Evolutionary conservation across 1,140 invertebrate species (phyloP).

Genomic region (Cyrtorhinus lividipennis): DNA sequence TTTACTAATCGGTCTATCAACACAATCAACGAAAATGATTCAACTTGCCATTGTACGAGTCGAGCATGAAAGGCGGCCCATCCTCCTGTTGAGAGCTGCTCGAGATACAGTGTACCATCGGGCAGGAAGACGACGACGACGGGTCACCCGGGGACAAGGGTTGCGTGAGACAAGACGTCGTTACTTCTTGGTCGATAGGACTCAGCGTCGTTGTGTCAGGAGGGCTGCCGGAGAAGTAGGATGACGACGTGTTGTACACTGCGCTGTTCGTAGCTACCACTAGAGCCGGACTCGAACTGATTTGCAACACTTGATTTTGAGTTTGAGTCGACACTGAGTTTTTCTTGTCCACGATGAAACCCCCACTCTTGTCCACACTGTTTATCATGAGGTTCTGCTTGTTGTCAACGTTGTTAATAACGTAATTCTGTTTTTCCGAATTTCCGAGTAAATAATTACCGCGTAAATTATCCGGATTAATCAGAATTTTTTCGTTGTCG

Average conservation of each 20-base stretch:
- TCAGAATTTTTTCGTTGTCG: constrained; percentile 21
- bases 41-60: constrained; percentile 13
- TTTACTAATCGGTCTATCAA: no score
- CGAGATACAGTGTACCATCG: constrained; percentile 69
- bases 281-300: constrained; percentile 26
- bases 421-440: constrained; percentile 12
- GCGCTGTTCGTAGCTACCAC: constrained; percentile 39
- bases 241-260: constrained; percentile 34
- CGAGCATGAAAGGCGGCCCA: background rate
- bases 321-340: constrained; percentile 61
- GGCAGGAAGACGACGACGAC: constrained; percentile 18
- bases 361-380: constrained; percentile 16
- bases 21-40: background rate
- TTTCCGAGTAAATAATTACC: constrained; percentile 15
- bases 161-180: constrained; percentile 23
- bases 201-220: constrained; percentile 70
- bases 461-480: constrained; percentile 14
- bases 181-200: constrained; percentile 37
- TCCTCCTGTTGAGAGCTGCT: constrained; percentile 39
- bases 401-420: constrained; percentile 12
- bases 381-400: constrained; percentile 20
- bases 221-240: constrained; percentile 35
- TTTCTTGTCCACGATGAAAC: constrained; percentile 11
- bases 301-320: constrained; percentile 34
- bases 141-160: constrained; percentile 19